These are phyloP conservation scores for Disparrhopalites patrizii DNA, from an alignment of 2,888 invertebrate genomes.

Conservation along the genomic window DNA sequence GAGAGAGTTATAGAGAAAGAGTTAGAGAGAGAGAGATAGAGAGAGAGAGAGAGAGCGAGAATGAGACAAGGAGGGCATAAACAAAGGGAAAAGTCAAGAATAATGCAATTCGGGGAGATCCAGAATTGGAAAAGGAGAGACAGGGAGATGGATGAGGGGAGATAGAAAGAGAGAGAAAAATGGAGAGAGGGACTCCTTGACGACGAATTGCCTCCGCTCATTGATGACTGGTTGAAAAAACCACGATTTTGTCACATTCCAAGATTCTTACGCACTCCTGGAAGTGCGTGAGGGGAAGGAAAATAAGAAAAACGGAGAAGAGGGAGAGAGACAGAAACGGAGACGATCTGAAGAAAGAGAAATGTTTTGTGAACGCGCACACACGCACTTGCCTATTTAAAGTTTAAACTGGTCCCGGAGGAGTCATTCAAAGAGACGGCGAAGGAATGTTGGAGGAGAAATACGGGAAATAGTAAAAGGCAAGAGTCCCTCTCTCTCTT, in stretches of 20 bases:
- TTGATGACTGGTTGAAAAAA: conserved; percentile 5
- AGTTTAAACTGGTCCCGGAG: conserved; percentile 4
- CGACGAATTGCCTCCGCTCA: background rate
- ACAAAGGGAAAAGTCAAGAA: no score
- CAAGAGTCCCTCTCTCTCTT: background rate
- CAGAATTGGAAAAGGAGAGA: no score
- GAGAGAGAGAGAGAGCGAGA: no score
- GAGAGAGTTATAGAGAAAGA: no score
- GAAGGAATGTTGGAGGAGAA: background rate
- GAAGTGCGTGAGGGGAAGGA: no score
- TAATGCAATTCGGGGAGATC: no score
- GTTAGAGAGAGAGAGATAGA: no score
- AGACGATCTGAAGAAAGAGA: background rate
- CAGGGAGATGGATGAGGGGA: no score
- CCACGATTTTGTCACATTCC: conserved; percentile 23
- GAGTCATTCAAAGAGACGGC: conserved; percentile 3
- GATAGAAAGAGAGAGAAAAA: background rate
- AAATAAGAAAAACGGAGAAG: background rate
- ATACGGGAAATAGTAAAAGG: background rate
- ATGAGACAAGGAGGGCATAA: no score
- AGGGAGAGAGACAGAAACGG: background rate
- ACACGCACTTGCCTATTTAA: conserved; percentile 12
- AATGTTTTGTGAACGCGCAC: no score
- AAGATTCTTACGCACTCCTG: no score
- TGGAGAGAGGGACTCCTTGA: background rate